Evolutionary conservation across 2,113 vertebrate genomes (phyloP), one percentile per base, ranked within the genome.

Genomic region (Periophthalmodon schlosseri): DNA sequence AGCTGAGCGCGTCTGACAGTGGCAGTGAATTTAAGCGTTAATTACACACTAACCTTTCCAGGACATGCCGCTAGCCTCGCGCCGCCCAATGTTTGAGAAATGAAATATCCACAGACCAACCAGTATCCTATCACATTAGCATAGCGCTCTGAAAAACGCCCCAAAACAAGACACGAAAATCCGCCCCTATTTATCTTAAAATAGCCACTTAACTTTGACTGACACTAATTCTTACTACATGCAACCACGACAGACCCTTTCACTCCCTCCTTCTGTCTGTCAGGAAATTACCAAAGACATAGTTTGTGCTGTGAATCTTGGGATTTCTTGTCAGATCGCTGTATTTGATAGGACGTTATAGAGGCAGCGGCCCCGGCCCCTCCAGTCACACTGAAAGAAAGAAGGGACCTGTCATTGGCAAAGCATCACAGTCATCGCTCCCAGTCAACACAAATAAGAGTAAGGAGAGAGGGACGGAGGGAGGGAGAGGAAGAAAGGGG

Each of bases 401-500:
- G 95, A 95, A 83, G 88, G 94, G 94, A 96, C 94, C 96, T 98
- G 97, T 98, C 97, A 99, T 93, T 94, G 89, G 93, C 93, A 86
- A 93, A 92, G 93, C 52, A 2, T 97, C 96, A 95, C 94, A 94
- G 95, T 93, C 95, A 96, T 10, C 18, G 52, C 20, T n/a, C 95
- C 94, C 93, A 98, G 97, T 99, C 97, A 98, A 99, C 97, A 99
- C 96, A 98, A 98, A 98, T 99, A 99, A 98, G 96, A 97, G 95
- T 87, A 95, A 94, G 94, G 93, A 49, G 39, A 44, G 39, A 49
- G 47, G 47, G 47, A 49, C 2, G 15, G 47, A 96, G 94, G 95
- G 95, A 94, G 94, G 7, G 96, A 96, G 96, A 21, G 50, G 50
- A 16, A 54, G 15, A 5, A 1, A 23, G 3, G 10, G 10, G 11